A percentile compares a stretch with the other conserved stretches of the same genome.
Evolutionary conservation across 2,113 vertebrate species (phyloP).

Genomic region (Scalopus aquaticus): DNA sequence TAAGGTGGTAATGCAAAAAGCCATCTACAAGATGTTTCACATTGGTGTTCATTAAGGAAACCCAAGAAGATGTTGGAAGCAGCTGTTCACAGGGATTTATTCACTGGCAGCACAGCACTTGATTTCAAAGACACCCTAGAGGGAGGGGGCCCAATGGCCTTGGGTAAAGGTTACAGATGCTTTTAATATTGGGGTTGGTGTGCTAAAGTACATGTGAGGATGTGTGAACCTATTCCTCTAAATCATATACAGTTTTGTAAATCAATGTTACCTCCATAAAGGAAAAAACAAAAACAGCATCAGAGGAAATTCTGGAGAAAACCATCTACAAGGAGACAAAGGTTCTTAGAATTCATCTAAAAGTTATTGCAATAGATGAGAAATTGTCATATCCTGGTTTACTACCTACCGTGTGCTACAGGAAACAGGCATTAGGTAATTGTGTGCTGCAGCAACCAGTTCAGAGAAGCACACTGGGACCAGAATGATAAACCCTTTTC

Average conservation of each 20-base stretch:
- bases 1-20: neutral
- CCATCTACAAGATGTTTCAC: neutral
- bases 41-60: neutral
- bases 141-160: too few species aligned
- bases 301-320: neutral
- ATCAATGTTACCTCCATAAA: too few species aligned
- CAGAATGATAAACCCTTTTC: neutral
- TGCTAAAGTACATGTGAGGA: too few species aligned
- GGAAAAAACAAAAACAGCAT: too few species aligned
- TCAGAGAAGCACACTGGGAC: neutral
- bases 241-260: too few species aligned
- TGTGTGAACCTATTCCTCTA: too few species aligned
- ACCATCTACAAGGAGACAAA: neutral
- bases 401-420: neutral
- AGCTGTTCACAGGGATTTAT: neutral
- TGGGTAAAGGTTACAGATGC: too few species aligned
- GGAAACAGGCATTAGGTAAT: accelerated
- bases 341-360: neutral
- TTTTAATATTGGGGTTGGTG: too few species aligned
- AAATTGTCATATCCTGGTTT: neutral
- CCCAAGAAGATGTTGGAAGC: neutral
- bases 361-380: neutral
- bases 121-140: neutral
- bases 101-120: neutral
- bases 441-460: too few species aligned